Percentiles rank a stretch among this genome's conserved stretches.
Conservation (phyloP, 2,113 vertebrate species). For the Sprattus sprattus region DNA sequence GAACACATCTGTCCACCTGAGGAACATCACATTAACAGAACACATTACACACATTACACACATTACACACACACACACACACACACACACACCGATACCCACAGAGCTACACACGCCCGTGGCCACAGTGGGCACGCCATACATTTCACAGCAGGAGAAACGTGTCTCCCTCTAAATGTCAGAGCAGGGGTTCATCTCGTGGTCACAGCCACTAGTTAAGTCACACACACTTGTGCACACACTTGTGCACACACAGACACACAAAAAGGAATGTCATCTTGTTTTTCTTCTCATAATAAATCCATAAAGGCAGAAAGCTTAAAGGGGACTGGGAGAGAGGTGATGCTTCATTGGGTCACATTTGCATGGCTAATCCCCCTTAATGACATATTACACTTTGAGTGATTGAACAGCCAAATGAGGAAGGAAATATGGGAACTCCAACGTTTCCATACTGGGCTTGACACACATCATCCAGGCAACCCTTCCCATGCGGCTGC, state of each 20-base stretch:
- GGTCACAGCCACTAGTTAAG: neutral
- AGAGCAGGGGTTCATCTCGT: slow-evolving; percentile 19
- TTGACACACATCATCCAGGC: neutral
- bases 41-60: neutral
- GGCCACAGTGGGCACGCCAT: neutral
- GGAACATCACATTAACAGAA: neutral
- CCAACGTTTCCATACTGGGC: neutral
- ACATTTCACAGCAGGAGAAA: slow-evolving; percentile 10
- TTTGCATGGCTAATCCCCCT: slow-evolving; percentile 40
- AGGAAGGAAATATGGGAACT: slow-evolving; percentile 13
- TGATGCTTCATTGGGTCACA: slow-evolving; percentile 5
- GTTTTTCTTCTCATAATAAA: neutral
- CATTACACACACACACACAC: neutral
- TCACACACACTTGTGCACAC: neutral
- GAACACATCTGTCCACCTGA: neutral
- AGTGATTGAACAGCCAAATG: neutral
- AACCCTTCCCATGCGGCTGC: neutral
- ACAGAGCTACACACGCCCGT: neutral
- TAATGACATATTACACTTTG: slow-evolving; percentile 40
- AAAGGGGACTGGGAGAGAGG: neutral
- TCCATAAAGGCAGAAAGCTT: slow-evolving; percentile 7
- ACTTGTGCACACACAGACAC: neutral
- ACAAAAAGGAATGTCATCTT: slow-evolving; percentile 16
- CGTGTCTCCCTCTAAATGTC: slow-evolving; percentile 28
- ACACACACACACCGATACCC: neutral